Evolutionary conservation across 2,888 invertebrate genomes (phyloP).

Genomic region (Pammene fasciana): DNA sequence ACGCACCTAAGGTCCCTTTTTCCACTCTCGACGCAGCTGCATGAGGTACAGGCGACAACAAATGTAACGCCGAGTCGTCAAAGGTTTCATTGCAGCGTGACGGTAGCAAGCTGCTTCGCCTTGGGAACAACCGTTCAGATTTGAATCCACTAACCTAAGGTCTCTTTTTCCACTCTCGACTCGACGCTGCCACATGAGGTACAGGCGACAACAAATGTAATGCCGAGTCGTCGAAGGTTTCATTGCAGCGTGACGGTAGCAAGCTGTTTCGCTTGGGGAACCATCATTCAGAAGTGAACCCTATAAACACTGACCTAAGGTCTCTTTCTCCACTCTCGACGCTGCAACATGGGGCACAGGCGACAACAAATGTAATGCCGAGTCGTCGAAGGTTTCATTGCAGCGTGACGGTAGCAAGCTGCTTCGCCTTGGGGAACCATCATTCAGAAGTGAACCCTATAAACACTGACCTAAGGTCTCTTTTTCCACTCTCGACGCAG

Average conservation of each 20-base stretch:
- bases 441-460: too few relatives aligned
- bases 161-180: constrained; percentile 63
- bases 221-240: constrained; percentile 83
- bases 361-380: constrained; percentile 88
- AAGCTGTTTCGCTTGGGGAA: constrained; percentile 87
- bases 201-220: constrained; percentile 92
- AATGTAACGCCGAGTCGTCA: constrained; percentile 85
- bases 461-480: constrained; percentile 45
- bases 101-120: constrained; percentile 88
- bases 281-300: too few relatives aligned
- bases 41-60: constrained; percentile 90
- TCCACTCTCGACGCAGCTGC: constrained; percentile 58
- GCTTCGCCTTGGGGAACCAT: constrained; percentile 85
- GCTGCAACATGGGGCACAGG: constrained; percentile 85
- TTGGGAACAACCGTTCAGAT: constrained; percentile 63
- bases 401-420: constrained; percentile 87
- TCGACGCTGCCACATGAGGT: constrained; percentile 70
- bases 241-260: constrained; percentile 85
- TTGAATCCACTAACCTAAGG: constrained; percentile 55
- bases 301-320: too few relatives aligned
- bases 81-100: constrained; percentile 83
- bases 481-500: constrained; percentile 59
- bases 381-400: constrained; percentile 82
- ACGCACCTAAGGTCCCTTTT: constrained; percentile 64
- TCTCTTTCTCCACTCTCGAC: constrained; percentile 61